Evolutionary conservation across 92 coral and sea anemone species (phyloP), one percentile per base, ranked within the genome.

Genomic region (Micromussa lordhowensis): DNA sequence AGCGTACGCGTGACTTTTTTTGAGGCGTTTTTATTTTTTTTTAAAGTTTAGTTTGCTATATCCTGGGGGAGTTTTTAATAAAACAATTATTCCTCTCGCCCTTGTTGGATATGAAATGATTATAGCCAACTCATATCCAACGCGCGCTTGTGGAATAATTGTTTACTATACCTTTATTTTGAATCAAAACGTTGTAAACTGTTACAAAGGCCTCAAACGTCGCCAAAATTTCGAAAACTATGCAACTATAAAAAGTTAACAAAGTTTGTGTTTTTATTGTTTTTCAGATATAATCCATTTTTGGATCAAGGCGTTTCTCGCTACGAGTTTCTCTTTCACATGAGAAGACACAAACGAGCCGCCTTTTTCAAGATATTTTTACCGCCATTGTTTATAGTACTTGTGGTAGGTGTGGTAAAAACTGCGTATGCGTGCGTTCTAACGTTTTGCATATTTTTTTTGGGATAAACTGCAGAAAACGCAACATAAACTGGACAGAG

Each of bases 281-380:
- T 22, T 83, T 86, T 19, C 83, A 98, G 99, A 90, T 98, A 98
- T 82, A 98, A 98, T 77, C 99, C 99, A 5, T 98, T 98, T 75
- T 94, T 98, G 63, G 99, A 98, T 75, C 99, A 98, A 87, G 99
- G 99, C 0, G 99, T 98, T 77, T 98, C 99, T 0, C 92, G 98
- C 78, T 98, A 98, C 89, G 99, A 98, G 86, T 98, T 98, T 87
- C 94, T 98, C 21, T 98, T 98, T 83, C 98, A 98, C 58, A 98
- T 98, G 99, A 98, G 98, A 70, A 91, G 99, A 64, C 99, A 98
- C 79, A 96, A 98, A 63, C 95, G 96, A 78, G 99, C 99, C 15
- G 98, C 99, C 15, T 97, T 97, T 81, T 97, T 97, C 93, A 97
- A 96, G 77, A 96, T 97, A 69, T 97, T 97, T 82, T 93, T 97